A percentile compares a stretch with the other conserved stretches of the same genome.
Evolutionary conservation across 1,140 invertebrate species (phyloP).

Genomic region (Drosophila persimilis): DNA sequence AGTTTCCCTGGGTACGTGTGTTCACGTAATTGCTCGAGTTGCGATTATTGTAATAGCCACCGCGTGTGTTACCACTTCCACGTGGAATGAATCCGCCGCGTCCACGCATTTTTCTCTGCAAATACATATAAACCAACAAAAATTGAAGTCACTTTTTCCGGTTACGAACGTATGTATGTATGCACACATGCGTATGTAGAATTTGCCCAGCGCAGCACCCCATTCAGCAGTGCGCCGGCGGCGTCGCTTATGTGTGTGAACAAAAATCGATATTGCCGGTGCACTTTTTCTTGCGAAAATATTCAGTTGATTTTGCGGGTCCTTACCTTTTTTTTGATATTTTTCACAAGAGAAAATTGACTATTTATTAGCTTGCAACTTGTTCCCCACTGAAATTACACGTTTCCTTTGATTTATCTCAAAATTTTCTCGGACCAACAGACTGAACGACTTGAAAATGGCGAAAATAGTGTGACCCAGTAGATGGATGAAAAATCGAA

Average conservation of each 20-base stretch:
- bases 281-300: not conserved
- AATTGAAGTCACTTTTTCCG: constrained; percentile 1
- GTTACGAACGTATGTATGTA: not conserved
- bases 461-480: too few species aligned
- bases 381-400: not conserved
- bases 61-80: constrained; percentile 65
- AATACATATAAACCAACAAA: not conserved
- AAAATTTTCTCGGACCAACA: not conserved
- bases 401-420: not conserved
- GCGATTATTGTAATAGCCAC: constrained; percentile 73
- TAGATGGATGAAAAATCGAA: too few species aligned
- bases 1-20: constrained; percentile 70
- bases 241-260: constrained; percentile 7
- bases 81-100: constrained; percentile 73
- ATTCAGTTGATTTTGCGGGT: not conserved
- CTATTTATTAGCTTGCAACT: not conserved
- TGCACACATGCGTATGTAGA: not conserved
- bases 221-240: constrained; percentile 5
- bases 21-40: constrained; percentile 75
- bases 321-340: constrained; percentile 21
- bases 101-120: constrained; percentile 65
- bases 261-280: constrained; percentile 41
- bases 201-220: constrained; percentile 39
- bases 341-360: not conserved
- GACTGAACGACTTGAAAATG: not conserved